These are phyloP conservation scores for Plemyria rubiginata DNA, from an alignment of 2,888 invertebrate species.

Conservation along the genomic window DNA sequence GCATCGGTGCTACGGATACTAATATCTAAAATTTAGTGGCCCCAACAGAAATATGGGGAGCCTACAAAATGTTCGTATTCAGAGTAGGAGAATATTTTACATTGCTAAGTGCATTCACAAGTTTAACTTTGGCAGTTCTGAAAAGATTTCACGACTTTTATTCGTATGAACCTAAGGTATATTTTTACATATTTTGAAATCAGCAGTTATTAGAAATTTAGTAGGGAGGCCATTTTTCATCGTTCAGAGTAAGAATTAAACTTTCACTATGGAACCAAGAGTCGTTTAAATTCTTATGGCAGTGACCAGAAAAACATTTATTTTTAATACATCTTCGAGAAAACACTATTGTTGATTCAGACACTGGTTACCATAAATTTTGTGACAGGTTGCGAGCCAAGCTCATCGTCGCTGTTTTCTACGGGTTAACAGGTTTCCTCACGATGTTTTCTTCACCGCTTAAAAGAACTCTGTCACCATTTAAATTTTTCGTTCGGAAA, in stretches of 20 bases:
- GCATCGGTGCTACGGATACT: neutral
- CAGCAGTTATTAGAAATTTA: neutral
- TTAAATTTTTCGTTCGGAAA: too few relatives aligned
- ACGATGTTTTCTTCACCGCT: too few relatives aligned
- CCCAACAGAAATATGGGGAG: slow-evolving; percentile 47
- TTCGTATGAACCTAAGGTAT: slow-evolving; percentile 20
- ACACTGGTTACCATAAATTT: too few relatives aligned
- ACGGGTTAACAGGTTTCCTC: too few relatives aligned
- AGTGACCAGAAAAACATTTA: too few relatives aligned
- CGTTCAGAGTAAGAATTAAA: neutral
- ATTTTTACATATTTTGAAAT: neutral
- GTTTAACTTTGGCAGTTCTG: slow-evolving; percentile 49
- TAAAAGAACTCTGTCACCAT: too few relatives aligned
- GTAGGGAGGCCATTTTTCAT: neutral
- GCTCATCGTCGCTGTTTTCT: too few relatives aligned
- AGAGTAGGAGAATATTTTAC: slow-evolving; percentile 53
- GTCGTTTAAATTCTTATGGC: too few relatives aligned
- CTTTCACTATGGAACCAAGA: neutral
- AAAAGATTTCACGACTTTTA: slow-evolving; percentile 46
- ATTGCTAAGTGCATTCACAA: slow-evolving; percentile 52
- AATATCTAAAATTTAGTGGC: slow-evolving; percentile 38
- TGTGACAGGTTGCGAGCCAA: too few relatives aligned
- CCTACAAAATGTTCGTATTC: slow-evolving; percentile 55
- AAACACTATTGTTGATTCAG: too few relatives aligned
- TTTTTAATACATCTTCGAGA: too few relatives aligned